Evolutionary conservation across 2,113 vertebrate species (phyloP).

Genomic region (Calidris pugnax): DNA sequence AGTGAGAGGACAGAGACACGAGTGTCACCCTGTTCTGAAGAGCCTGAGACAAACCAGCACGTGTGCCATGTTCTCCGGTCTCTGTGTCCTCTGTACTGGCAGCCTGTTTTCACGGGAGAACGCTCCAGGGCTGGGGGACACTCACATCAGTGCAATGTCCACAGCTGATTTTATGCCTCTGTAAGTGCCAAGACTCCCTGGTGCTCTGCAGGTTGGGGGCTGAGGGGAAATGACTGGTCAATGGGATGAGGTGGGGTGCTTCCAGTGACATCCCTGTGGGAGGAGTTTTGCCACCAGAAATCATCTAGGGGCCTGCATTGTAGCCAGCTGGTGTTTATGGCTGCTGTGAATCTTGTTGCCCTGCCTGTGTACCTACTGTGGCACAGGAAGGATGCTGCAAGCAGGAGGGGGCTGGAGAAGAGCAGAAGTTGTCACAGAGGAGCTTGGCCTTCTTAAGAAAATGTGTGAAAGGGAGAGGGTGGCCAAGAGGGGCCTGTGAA

Average conservation of each 20-base stretch:
- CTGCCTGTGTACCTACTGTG: fast-evolving
- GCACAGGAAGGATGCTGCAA: neutral
- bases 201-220: neutral
- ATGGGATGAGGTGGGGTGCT: neutral
- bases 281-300: neutral
- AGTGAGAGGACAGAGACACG: neutral
- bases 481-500: neutral
- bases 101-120: neutral
- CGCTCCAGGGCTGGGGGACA: neutral
- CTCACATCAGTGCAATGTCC: no score
- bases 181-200: neutral
- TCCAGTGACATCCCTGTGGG: fast-evolving
- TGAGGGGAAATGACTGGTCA: neutral
- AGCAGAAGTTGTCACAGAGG: neutral
- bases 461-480: neutral
- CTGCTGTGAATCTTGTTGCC: neutral
- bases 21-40: neutral
- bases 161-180: neutral
- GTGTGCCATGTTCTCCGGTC: fast-evolving
- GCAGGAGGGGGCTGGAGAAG: neutral
- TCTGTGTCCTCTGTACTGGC: neutral
- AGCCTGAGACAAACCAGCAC: neutral
- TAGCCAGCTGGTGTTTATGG: fast-evolving
- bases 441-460: neutral
- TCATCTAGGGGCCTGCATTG: neutral